Evolutionary conservation across 64 coral and sea anemone genomes (phyloP), one percentile per base, ranked within the genome.

Genomic region (Cladopsammia gracilis): DNA sequence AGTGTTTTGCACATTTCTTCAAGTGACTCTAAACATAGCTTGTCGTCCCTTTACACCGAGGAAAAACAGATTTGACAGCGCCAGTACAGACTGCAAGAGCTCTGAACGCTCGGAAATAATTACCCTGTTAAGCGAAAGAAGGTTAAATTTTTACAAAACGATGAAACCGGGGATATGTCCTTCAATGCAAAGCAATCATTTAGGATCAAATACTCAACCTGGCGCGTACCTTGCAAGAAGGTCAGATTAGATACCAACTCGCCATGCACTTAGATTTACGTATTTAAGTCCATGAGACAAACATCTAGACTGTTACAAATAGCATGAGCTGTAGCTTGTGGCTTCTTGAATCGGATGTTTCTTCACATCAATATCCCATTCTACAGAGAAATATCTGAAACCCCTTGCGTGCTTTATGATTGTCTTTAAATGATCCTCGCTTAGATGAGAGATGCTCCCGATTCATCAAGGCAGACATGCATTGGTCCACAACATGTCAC

Each of bases 381-480:
- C 34, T 34, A 34, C 34, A 1, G 34, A 34, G 34, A 34, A 34
- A 34, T 34, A 34, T 34, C 34, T 34, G 34, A 34, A 34, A 34
- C 34, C 34, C 34, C 34, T 34, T 34, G 34, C 34, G 34, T 34
- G 2, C 34, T 34, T 34, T 34, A 34, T 34, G 34, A 34, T 34
- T 34, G 34, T 34, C 34, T 34, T 34, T 34, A 34, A 34, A 34
- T 34, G 34, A 34, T 34, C 34, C 34, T 34, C 34, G 46, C 72
- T 87, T 25, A 88, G 68, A 69, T 53, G 46, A 88, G 44, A 73
- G 57, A 73, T 88, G 69, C 65, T 45, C 68, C 67, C n/a, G n/a
- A 88, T 88, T 88, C 85, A 73, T 88, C 85, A 54, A 88, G 67
- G 85, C 67, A 88, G 56, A 88, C 69, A n/a, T n/a, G n/a, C n/a